Percentiles rank a stretch among this genome's conserved stretches.
phyloP scores from a whole-genome alignment of 2,113 vertebrate species.

The Heloderma charlesbogerti region DNA sequence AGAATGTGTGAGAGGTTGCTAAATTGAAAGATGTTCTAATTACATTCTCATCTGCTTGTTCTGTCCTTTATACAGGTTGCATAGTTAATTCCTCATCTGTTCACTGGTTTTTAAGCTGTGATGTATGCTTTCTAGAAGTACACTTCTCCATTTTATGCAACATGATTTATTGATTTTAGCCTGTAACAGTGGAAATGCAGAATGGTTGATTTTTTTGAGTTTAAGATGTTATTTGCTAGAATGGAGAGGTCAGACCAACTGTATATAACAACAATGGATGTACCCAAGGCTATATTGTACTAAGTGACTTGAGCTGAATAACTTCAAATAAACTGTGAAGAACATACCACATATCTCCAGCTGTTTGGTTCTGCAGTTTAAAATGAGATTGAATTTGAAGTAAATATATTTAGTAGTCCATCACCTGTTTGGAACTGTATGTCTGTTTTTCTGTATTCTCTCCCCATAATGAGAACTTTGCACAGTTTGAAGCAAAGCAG shows the following conservation, averaged over 20 bases:
- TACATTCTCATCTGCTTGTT: neutral
- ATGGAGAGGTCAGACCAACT: neutral
- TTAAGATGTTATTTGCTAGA: neutral
- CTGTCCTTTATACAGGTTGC: neutral
- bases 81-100: neutral
- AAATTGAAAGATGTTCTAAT: neutral
- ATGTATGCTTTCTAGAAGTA: neutral
- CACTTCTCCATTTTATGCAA: neutral
- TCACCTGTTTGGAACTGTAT: neutral
- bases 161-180: neutral
- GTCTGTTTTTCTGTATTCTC: neutral
- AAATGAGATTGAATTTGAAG: neutral
- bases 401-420: neutral
- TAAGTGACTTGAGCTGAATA: neutral
- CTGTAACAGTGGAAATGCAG: neutral
- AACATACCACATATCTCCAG: neutral
- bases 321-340: slow-evolving; percentile 1
- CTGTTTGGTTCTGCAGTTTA: neutral
- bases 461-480: neutral
- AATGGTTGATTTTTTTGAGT: neutral
- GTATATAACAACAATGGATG: neutral
- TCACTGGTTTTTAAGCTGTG: neutral
- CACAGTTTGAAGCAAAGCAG: neutral
- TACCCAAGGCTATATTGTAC: neutral
- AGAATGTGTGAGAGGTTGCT: neutral